These are phyloP conservation scores for Melanotaenia parkinsoni DNA, from an alignment of 2,797 vertebrate genomes.

Conservation along the genomic window DNA sequence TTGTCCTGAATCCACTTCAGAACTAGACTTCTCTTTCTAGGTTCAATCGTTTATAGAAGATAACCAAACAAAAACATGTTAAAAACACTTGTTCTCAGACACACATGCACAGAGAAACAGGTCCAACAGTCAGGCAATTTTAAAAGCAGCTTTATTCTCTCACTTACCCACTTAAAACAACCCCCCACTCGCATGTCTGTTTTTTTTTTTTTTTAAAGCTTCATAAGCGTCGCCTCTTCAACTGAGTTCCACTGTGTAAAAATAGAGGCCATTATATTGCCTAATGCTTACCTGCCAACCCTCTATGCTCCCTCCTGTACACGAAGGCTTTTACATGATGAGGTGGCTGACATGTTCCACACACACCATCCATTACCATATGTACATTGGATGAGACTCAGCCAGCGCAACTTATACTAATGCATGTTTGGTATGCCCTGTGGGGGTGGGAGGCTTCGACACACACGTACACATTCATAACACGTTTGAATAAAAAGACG, in stretches of 20 bases:
- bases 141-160: constrained; percentile 76
- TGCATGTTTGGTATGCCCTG: constrained; percentile 83
- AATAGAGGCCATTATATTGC: constrained; percentile 82
- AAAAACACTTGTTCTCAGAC: constrained; percentile 40
- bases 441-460: constrained; percentile 70
- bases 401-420: constrained; percentile 82
- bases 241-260: constrained; percentile 76
- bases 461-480: constrained; percentile 23
- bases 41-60: constrained; percentile 46
- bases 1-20: constrained; percentile 37
- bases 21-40: constrained; percentile 65
- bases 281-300: constrained; percentile 80
- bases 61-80: not conserved
- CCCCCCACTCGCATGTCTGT: constrained; percentile 57
- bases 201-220: constrained; percentile 66
- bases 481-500: constrained; percentile 64
- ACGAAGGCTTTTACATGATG: constrained; percentile 85
- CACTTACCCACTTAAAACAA: constrained; percentile 67
- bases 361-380: constrained; percentile 85
- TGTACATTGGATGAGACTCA: constrained; percentile 80
- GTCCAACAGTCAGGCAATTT: constrained; percentile 66
- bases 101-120: constrained; percentile 51
- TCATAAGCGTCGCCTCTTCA: constrained; percentile 79
- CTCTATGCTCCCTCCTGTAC: constrained; percentile 76
- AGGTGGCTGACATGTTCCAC: constrained; percentile 84